phyloP scores from a whole-genome alignment of 92 coral and sea anemone species.

The Porites divaricata region DNA sequence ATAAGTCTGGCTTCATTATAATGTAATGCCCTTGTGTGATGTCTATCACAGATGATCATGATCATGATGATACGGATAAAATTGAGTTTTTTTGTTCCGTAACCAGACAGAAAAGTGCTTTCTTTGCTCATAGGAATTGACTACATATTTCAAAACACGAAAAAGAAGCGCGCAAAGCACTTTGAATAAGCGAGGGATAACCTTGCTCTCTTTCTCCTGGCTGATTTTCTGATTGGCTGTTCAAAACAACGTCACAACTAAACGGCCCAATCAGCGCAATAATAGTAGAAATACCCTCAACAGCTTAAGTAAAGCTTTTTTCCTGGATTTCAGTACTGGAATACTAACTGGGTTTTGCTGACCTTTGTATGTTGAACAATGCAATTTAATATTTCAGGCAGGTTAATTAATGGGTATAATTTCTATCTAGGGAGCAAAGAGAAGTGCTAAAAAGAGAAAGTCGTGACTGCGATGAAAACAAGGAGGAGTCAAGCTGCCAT shows the following conservation, averaged over 20 bases:
- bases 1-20: too few species aligned
- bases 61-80: too few species aligned
- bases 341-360: background rate
- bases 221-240: background rate
- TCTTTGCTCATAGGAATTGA: too few species aligned
- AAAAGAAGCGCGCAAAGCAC: too few species aligned
- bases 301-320: background rate
- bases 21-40: too few species aligned
- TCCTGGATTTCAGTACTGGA: background rate
- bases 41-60: too few species aligned
- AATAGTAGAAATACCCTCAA: background rate
- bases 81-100: too few species aligned
- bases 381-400: background rate
- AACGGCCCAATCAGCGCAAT: background rate
- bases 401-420: background rate
- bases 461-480: background rate
- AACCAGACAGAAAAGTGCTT: too few species aligned
- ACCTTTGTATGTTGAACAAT: background rate
- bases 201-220: background rate
- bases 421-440: constrained; percentile 7
- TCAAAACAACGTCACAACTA: too few species aligned
- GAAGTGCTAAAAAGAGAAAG: background rate
- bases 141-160: too few species aligned
- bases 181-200: too few species aligned
- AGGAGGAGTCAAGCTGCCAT: background rate